Evolutionary conservation across 2,113 vertebrate genomes (phyloP).

Genomic region (Nycticebus coucang): DNA sequence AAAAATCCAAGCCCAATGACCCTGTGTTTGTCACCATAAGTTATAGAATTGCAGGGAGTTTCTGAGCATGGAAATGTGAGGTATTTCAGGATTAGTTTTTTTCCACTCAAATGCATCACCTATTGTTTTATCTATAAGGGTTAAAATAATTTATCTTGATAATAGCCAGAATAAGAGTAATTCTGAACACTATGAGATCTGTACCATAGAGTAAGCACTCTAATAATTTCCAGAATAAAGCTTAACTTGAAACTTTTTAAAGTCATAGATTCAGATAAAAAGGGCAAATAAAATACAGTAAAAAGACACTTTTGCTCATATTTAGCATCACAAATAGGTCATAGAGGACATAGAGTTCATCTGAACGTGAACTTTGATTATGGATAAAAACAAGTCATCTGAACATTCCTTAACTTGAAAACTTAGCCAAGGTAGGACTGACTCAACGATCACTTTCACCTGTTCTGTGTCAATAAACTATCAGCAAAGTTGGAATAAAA

Average conservation of each 20-base stretch:
- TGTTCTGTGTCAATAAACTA: neutral
- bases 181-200: neutral
- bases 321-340: neutral
- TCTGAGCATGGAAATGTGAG: neutral
- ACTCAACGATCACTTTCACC: neutral
- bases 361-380: conserved; percentile 21
- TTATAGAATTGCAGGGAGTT: neutral
- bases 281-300: neutral
- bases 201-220: neutral
- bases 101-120: neutral
- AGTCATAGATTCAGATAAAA: neutral
- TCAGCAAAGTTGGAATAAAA: neutral
- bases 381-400: neutral
- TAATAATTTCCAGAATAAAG: conserved; percentile 14
- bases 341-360: neutral
- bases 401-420: neutral
- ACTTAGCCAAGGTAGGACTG: neutral
- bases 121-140: neutral
- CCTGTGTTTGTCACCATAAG: neutral
- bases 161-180: neutral
- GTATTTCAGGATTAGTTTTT: neutral
- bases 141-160: conserved; percentile 30
- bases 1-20: neutral
- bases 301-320: neutral
- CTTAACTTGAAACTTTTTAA: neutral